Percentiles rank a stretch among this genome's conserved stretches.
Evolutionary conservation across 2,888 invertebrate species (phyloP).

Genomic region (Yponomeuta evonymella): DNA sequence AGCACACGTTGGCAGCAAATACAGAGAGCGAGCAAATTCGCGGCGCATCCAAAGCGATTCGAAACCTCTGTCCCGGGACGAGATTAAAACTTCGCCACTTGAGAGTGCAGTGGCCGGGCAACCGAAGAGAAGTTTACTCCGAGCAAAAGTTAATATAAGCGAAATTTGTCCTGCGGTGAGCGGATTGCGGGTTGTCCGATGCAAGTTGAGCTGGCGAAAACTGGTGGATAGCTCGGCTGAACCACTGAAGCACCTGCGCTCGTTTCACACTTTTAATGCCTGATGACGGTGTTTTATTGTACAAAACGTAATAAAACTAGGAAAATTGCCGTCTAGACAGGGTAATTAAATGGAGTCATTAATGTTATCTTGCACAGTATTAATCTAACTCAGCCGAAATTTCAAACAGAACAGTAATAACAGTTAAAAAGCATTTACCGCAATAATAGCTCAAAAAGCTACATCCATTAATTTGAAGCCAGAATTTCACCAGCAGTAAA

Average conservation of each 20-base stretch:
- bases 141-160: slow-evolving; percentile 72
- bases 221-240: slow-evolving; percentile 36
- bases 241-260: slow-evolving; percentile 43
- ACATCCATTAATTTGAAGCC: not conserved
- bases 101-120: slow-evolving; percentile 63
- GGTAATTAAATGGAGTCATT: not conserved
- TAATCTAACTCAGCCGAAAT: not conserved
- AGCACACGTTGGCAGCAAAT: not conserved
- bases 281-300: not conserved
- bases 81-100: slow-evolving; percentile 70
- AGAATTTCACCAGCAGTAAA: not conserved
- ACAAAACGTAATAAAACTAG: not conserved
- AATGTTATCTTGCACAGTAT: slow-evolving; percentile 1
- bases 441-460: slow-evolving; percentile 1
- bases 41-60: slow-evolving; percentile 8
- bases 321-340: not conserved
- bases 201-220: slow-evolving; percentile 41
- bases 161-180: slow-evolving; percentile 64
- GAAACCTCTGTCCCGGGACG: slow-evolving; percentile 42
- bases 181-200: slow-evolving; percentile 48
- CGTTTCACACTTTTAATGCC: slow-evolving; percentile 23
- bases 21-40: not conserved
- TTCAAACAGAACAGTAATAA: not conserved
- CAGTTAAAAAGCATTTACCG: slow-evolving; percentile 1
- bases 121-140: slow-evolving; percentile 64